Conservation (phyloP, 2,888 invertebrate species). For the Dascillus cervinus region DNA sequence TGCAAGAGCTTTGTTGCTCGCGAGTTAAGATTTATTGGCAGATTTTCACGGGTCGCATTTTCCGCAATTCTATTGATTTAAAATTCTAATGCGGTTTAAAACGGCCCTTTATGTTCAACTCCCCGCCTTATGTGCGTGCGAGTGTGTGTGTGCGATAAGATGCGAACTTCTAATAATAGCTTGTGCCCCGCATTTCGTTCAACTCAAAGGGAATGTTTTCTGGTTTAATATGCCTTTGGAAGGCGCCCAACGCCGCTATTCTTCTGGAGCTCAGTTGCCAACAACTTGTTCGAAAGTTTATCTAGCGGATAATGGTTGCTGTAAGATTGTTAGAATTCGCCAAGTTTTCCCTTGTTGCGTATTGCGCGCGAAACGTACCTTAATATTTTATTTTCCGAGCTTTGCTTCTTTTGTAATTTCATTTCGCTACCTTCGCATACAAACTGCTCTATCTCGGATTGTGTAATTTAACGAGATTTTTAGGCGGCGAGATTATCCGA, state of each 20-base stretch:
- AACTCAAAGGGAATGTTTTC: slow-evolving; percentile 18
- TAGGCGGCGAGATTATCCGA: too few species aligned
- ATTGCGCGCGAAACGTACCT: slow-evolving; percentile 1
- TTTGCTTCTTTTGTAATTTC: too few species aligned
- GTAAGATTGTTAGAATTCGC: slow-evolving; percentile 5
- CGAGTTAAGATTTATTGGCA: slow-evolving; percentile 24
- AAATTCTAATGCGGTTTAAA: slow-evolving; percentile 30
- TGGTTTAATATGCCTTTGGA: slow-evolving; percentile 13
- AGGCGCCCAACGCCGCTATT: slow-evolving; percentile 15
- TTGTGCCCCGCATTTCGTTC: slow-evolving; percentile 16
- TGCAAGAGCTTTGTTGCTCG: slow-evolving; percentile 17
- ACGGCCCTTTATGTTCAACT: slow-evolving; percentile 27
- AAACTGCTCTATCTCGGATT: too few species aligned
- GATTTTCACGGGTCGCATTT: slow-evolving; percentile 28
- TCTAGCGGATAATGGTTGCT: slow-evolving; percentile 14
- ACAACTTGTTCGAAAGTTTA: slow-evolving; percentile 11
- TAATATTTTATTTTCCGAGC: neutral
- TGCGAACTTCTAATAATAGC: slow-evolving; percentile 27
- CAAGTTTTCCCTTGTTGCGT: slow-evolving; percentile 2
- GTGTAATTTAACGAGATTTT: too few species aligned
- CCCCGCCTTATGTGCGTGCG: slow-evolving; percentile 10
- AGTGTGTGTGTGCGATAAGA: slow-evolving; percentile 23
- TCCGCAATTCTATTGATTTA: slow-evolving; percentile 27
- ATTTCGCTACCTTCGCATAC: too few species aligned
- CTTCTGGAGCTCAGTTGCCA: slow-evolving; percentile 6